Evolutionary conservation across 2,888 invertebrate species (phyloP).

Genomic region (Scelioninae gen. 1): DNA sequence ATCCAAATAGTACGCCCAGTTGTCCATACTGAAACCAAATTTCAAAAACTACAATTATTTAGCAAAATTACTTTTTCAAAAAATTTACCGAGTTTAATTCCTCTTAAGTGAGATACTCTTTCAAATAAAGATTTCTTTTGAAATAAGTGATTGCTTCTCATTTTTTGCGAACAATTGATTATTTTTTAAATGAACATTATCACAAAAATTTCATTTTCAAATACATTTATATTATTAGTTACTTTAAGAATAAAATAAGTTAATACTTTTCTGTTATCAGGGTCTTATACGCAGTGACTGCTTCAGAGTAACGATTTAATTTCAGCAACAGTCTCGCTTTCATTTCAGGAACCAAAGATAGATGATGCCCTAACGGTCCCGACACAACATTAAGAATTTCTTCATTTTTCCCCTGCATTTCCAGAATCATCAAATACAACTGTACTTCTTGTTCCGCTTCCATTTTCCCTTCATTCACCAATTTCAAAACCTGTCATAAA

Average conservation of each 20-base stretch:
- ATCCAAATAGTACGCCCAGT: constrained; percentile 84
- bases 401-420: constrained; percentile 91
- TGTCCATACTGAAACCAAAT: constrained; percentile 85
- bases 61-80: constrained; percentile 88
- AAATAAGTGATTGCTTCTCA: too few species aligned
- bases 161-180: too few species aligned
- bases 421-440: constrained; percentile 94
- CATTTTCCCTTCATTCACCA: constrained; percentile 93
- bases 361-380: constrained; percentile 86
- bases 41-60: too few species aligned
- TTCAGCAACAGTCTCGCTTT: constrained; percentile 90
- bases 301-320: constrained; percentile 90
- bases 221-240: too few species aligned
- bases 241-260: too few species aligned
- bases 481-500: constrained; percentile 86
- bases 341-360: constrained; percentile 86
- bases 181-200: too few species aligned
- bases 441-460: constrained; percentile 97
- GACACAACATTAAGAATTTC: constrained; percentile 93
- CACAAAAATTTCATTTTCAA: too few species aligned
- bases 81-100: too few species aligned
- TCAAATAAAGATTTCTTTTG: too few species aligned
- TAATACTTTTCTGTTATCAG: constrained; percentile 91
- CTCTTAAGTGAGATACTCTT: too few species aligned
- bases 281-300: constrained; percentile 90